Evolutionary conservation across 2,797 vertebrate species (phyloP).

Genomic region (Notamacropus eugenii): DNA sequence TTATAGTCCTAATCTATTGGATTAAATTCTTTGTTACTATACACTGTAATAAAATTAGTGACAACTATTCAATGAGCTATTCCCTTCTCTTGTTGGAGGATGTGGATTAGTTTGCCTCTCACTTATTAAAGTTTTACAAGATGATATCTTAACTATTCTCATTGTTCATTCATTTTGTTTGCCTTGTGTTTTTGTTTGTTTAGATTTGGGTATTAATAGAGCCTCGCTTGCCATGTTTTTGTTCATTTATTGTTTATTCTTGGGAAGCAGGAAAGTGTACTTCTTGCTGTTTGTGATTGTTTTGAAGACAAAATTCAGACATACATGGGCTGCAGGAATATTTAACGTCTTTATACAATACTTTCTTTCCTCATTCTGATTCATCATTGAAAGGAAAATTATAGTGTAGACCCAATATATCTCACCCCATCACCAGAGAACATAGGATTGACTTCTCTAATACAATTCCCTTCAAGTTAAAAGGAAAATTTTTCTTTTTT

Average conservation of each 20-base stretch:
- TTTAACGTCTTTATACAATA: neutral
- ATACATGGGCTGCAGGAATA: neutral
- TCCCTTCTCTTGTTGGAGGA: neutral
- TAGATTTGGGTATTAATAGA: neutral
- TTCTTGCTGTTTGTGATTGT: neutral
- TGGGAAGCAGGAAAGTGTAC: neutral
- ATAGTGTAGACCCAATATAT: neutral
- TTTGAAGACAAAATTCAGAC: neutral
- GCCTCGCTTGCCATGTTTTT: neutral
- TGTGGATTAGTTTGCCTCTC: neutral
- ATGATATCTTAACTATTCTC: neutral
- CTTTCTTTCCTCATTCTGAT: neutral
- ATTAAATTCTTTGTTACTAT: neutral
- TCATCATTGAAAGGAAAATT: neutral
- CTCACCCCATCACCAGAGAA: neutral
- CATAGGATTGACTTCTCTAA: neutral
- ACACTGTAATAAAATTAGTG: neutral
- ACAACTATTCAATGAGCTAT: neutral
- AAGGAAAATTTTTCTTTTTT: neutral
- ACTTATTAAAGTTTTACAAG: neutral
- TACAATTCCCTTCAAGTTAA: neutral
- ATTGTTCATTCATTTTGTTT: neutral
- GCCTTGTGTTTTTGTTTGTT: neutral
- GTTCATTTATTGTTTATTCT: neutral
- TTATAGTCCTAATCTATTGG: neutral